phyloP scores from a whole-genome alignment of 2,888 invertebrate species.

The Aleiodes alternator region DNA sequence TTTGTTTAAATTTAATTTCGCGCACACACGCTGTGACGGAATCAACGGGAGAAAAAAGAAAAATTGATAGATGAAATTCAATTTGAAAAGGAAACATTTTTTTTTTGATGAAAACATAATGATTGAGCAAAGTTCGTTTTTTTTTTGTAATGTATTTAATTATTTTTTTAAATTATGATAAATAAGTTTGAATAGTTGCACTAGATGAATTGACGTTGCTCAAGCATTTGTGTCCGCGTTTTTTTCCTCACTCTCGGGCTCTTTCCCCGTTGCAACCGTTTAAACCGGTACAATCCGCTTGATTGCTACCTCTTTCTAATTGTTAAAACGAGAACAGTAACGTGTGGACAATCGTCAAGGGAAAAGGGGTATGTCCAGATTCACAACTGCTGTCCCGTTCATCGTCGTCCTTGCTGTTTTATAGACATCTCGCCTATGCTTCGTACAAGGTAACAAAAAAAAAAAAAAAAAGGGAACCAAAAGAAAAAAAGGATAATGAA shows the following conservation, averaged over 20 bases:
- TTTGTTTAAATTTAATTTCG: background rate
- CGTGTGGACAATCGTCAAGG: conserved; percentile 70
- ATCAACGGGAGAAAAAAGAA: conserved; percentile 26
- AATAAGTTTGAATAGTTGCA: conserved; percentile 17
- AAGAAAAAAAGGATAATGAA: conserved; percentile 36
- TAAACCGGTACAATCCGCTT: conserved; percentile 52
- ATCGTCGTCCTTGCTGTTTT: conserved; percentile 72
- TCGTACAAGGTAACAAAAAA: conserved; percentile 70
- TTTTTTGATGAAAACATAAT: background rate
- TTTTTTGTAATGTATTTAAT: background rate
- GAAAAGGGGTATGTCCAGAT: conserved; percentile 71
- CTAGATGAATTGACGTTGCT: conserved; percentile 27
- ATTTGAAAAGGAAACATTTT: too few relatives aligned
- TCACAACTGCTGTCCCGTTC: conserved; percentile 72
- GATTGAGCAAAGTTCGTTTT: background rate
- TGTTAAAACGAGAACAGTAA: conserved; percentile 71
- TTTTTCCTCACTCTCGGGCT: background rate
- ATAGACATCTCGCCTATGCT: conserved; percentile 70
- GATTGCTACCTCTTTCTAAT: conserved; percentile 62
- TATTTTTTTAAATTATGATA: background rate
- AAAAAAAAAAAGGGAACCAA: conserved; percentile 50
- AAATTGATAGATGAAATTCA: conserved; percentile 33
- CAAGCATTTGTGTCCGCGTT: conserved; percentile 32
- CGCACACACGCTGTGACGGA: conserved; percentile 22
- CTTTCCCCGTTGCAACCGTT: conserved; percentile 40